Percentiles rank a stretch among this genome's conserved stretches.
These are phyloP conservation scores for Zaprionus bogoriensis DNA, from an alignment of 2,888 invertebrate species.

Conservation along the genomic window DNA sequence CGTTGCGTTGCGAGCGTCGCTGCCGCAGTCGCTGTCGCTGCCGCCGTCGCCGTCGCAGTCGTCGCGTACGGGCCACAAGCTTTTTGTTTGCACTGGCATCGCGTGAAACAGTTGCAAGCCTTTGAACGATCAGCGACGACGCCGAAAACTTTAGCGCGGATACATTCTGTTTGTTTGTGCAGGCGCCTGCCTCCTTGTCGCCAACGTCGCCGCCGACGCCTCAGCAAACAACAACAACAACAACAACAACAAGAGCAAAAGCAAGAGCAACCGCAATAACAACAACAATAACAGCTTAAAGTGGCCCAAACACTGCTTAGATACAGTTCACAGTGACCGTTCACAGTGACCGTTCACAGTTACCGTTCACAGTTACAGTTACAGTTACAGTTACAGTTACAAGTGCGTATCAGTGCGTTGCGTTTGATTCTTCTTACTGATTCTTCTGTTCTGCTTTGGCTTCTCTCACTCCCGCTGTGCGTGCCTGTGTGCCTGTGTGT, in stretches of 20 bases:
- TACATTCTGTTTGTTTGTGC: slow-evolving; percentile 66
- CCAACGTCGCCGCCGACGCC: slow-evolving; percentile 46
- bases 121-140: slow-evolving; percentile 82
- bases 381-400: slow-evolving; percentile 6
- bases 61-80: slow-evolving; percentile 65
- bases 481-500: too few relatives aligned
- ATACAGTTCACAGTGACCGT: too few relatives aligned
- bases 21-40: slow-evolving; percentile 29
- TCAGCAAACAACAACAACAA: slow-evolving; percentile 7
- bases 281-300: slow-evolving; percentile 7
- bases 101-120: slow-evolving; percentile 82
- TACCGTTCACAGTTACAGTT: slow-evolving; percentile 3
- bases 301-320: too few relatives aligned
- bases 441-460: too few relatives aligned
- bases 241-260: neutral
- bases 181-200: slow-evolving; percentile 54
- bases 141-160: slow-evolving; percentile 81
- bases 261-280: neutral
- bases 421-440: neutral
- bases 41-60: slow-evolving; percentile 25
- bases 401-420: slow-evolving; percentile 37
- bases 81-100: slow-evolving; percentile 77
- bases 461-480: too few relatives aligned
- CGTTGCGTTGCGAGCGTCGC: slow-evolving; percentile 22
- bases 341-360: too few relatives aligned